These are phyloP conservation scores for Cyclophora albipunctata DNA, from an alignment of 2,888 invertebrate genomes.

Conservation along the genomic window DNA sequence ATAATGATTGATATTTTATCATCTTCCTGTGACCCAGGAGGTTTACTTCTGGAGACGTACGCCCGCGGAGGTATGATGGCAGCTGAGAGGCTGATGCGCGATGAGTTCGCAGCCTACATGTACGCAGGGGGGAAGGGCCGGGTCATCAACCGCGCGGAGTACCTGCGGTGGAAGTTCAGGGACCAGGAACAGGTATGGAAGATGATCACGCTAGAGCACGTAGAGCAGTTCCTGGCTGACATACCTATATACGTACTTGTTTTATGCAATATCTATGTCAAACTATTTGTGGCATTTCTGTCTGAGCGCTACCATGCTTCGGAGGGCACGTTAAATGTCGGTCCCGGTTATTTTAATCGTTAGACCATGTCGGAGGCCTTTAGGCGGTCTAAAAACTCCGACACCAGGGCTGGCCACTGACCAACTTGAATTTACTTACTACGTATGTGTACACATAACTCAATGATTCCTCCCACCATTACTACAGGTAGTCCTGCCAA, in stretches of 20 bases:
- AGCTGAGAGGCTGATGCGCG: conserved; percentile 88
- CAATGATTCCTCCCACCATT: too few species aligned
- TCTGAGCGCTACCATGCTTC: too few species aligned
- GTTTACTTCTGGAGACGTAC: conserved; percentile 91
- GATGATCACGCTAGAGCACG: background rate
- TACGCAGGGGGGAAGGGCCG: conserved; percentile 90
- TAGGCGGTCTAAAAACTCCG: too few species aligned
- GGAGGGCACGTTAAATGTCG: too few species aligned
- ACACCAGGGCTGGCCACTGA: too few species aligned
- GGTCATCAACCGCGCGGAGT: conserved; percentile 90
- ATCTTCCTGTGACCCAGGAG: conserved; percentile 67
- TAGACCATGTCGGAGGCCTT: too few species aligned
- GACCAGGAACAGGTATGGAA: conserved; percentile 83
- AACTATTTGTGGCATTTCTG: background rate
- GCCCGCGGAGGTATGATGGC: conserved; percentile 87
- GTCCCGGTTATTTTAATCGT: too few species aligned
- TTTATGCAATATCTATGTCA: too few species aligned
- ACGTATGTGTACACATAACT: background rate
- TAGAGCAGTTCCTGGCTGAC: too few species aligned
- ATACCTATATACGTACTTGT: too few species aligned
- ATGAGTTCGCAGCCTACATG: conserved; percentile 91
- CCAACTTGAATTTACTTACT: too few species aligned
- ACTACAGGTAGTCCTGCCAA: conserved; percentile 83
- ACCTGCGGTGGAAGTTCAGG: conserved; percentile 91
- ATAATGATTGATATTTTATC: too few species aligned